A percentile compares a stretch with the other conserved stretches of the same genome.
Conservation (phyloP, 2,797 vertebrate species). For the Tamandua tetradactyla region DNA sequence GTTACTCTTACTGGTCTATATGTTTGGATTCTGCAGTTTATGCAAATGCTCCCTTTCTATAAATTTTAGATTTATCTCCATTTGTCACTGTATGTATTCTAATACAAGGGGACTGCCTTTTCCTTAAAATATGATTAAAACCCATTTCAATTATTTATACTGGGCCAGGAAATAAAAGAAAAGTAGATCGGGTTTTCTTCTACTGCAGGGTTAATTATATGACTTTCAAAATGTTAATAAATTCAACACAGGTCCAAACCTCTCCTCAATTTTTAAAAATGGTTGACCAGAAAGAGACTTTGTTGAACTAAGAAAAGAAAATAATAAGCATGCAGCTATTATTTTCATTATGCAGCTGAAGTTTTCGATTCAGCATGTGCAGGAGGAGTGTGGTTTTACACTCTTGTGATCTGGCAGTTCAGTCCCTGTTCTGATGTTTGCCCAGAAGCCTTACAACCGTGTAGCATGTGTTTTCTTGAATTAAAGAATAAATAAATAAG, state of each 20-base stretch:
- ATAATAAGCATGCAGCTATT: neutral
- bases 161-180: conserved; percentile 64
- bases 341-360: neutral
- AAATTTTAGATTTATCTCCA: conserved; percentile 98
- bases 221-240: conserved; percentile 79
- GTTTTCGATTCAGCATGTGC: neutral
- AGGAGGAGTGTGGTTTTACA: neutral
- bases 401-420: neutral
- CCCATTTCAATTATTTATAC: conserved; percentile 88
- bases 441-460: conserved; percentile 19
- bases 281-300: neutral
- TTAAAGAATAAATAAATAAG: conserved; percentile 69
- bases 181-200: conserved; percentile 51
- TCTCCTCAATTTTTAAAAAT: conserved; percentile 52
- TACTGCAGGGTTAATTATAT: conserved; percentile 53
- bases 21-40: conserved; percentile 96
- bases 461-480: conserved; percentile 33
- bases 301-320: neutral
- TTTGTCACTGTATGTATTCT: conserved; percentile 89
- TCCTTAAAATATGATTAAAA: conserved; percentile 90
- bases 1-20: conserved; percentile 89
- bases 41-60: conserved; percentile 96
- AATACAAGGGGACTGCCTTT: conserved; percentile 85
- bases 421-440: conserved; percentile 14
- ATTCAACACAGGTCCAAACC: conserved; percentile 67